Evolutionary conservation across 2,797 vertebrate species (phyloP).

Genomic region (Dicrostonyx torquatus): DNA sequence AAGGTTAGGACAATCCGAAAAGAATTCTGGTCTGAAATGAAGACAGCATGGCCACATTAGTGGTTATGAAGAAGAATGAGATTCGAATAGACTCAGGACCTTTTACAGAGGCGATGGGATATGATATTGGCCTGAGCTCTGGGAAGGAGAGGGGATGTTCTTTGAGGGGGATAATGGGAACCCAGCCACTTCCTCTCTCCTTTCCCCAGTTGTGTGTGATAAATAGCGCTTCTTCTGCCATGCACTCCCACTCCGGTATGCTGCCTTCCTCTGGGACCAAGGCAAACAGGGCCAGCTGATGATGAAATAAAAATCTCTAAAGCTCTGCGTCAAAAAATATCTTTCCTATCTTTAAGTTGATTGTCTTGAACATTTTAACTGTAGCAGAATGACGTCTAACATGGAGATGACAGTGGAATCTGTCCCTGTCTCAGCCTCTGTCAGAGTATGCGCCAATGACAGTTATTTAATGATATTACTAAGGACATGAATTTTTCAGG

Average conservation of each 20-base stretch:
- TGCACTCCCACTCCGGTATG: no score
- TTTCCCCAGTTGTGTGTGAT: background rate
- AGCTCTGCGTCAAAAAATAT: background rate
- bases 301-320: background rate
- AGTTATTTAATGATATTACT: background rate
- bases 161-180: no score
- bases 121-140: background rate
- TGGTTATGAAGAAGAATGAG: background rate
- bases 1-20: background rate
- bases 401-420: background rate
- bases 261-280: background rate
- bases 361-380: background rate
- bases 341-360: background rate
- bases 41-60: rapidly evolving
- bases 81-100: background rate
- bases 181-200: background rate
- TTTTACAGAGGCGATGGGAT: background rate
- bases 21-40: background rate
- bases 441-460: background rate
- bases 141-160: background rate
- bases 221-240: background rate
- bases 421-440: background rate
- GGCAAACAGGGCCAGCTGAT: background rate
- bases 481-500: background rate
- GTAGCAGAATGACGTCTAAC: background rate